Evolutionary conservation across 1,140 invertebrate genomes (phyloP), one percentile per base, ranked within the genome.

Genomic region (Teleogryllus occipitalis): DNA sequence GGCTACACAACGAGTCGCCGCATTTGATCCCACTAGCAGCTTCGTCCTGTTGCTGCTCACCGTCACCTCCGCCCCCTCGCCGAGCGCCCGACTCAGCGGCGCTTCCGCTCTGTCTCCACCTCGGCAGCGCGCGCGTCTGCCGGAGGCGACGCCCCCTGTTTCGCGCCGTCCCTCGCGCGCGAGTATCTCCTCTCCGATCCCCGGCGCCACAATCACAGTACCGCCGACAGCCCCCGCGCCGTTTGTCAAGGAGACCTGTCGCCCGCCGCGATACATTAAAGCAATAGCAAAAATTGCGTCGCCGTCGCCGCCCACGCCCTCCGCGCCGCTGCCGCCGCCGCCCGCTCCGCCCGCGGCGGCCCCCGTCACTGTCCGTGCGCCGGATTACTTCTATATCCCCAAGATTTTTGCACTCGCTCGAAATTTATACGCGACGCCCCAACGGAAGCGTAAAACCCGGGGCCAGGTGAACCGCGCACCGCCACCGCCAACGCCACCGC

Each of bases 221-320:
- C 54, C 54, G 54, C 10, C 2, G 54, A 65, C 54, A 2, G 54
- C 54, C 54, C 54, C 18, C 54, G 10, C 10, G 54, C 54, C 54
- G 54, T 65, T 65, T 65, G 54, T 65, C 54, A 65, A 65, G 54
- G 54, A 10, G 54, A 65, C 10, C 49, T 65, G 54, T 65, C 54
- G 54, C 54, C 27, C 54, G 54, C 54, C 54, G 54, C 54, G 54
- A 65, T 65, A 65, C 54, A 65, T 65, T 65, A 65, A 65, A 65
- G 54, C 54, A 65, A 65, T 65, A 65, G 10, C 54, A 65, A 65
- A 65, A 65, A 65, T 65, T 65, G 54, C 54, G 54, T 65, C 54
- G 10, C 18, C 54, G 54, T 0, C 54, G 2, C 2, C 54, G 54
- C 18, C 54, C 10, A 14, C 54, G 2, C 18, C 54, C 10, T 65